Evolutionary conservation across 1,140 invertebrate genomes (phyloP).

Genomic region (Drosophila rhopaloa): DNA sequence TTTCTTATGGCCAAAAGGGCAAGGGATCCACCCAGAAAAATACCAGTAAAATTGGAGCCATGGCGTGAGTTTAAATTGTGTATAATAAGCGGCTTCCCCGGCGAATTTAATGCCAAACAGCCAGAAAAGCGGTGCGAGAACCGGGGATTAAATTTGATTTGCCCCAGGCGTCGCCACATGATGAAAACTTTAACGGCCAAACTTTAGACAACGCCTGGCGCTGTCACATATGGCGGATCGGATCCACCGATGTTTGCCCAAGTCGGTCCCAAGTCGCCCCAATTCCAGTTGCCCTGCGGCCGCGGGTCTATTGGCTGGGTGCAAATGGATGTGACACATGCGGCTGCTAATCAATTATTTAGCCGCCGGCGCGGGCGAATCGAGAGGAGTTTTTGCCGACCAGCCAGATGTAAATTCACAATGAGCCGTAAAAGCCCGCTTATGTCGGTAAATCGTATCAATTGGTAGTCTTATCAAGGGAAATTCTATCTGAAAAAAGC

Average conservation of each 20-base stretch:
- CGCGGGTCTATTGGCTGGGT: constrained; percentile 28
- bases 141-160: constrained; percentile 64
- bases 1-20: constrained; percentile 47
- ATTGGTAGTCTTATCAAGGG: neutral
- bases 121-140: neutral
- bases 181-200: constrained; percentile 49
- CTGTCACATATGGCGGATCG: constrained; percentile 56
- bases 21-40: constrained; percentile 24
- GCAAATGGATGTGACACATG: constrained; percentile 42
- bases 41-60: constrained; percentile 13
- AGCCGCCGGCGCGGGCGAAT: constrained; percentile 14
- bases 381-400: constrained; percentile 18
- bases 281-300: constrained; percentile 37
- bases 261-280: constrained; percentile 37
- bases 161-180: constrained; percentile 40
- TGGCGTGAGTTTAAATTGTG: constrained; percentile 49
- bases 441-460: constrained; percentile 18
- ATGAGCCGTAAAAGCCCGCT: constrained; percentile 29
- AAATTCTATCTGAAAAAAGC: neutral
- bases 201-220: constrained; percentile 48
- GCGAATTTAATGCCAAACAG: constrained; percentile 30
- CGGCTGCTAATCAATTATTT: constrained; percentile 47
- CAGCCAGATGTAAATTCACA: constrained; percentile 34
- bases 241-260: constrained; percentile 32
- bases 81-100: constrained; percentile 29